These are phyloP conservation scores for Xenopus petersii DNA, from an alignment of 2,797 vertebrate genomes.

Conservation along the genomic window DNA sequence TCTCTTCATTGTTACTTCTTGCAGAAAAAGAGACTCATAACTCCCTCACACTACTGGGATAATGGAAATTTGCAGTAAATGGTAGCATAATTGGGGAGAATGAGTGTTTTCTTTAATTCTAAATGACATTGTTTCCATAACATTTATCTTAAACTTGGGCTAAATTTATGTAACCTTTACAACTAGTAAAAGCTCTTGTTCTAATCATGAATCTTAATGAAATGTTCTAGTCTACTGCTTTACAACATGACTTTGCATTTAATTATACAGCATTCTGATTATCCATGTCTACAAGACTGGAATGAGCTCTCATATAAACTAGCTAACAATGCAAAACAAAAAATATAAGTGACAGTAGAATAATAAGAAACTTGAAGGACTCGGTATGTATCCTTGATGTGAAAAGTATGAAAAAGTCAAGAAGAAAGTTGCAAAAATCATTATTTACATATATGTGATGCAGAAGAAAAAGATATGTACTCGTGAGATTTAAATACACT, in stretches of 20 bases:
- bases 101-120: slow-evolving; percentile 26
- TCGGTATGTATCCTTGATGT: slow-evolving; percentile 1
- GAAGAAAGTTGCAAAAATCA: slow-evolving; percentile 28
- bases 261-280: slow-evolving; percentile 55
- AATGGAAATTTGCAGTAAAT: slow-evolving; percentile 10
- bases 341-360: slow-evolving; percentile 19
- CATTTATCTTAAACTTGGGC: slow-evolving; percentile 36
- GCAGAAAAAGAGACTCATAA: not conserved
- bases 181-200: slow-evolving; percentile 44
- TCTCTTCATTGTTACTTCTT: slow-evolving; percentile 2
- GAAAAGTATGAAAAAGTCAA: slow-evolving; percentile 2
- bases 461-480: too few relatives aligned
- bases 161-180: slow-evolving; percentile 52
- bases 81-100: slow-evolving; percentile 21
- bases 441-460: not conserved
- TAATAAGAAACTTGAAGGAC: slow-evolving; percentile 29
- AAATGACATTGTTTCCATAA: slow-evolving; percentile 36
- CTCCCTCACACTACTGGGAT: not conserved
- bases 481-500: too few relatives aligned
- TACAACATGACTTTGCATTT: slow-evolving; percentile 56
- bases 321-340: slow-evolving; percentile 15
- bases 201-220: slow-evolving; percentile 55
- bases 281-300: slow-evolving; percentile 51
- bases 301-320: slow-evolving; percentile 50
- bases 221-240: slow-evolving; percentile 53